These are phyloP conservation scores for Percopsis transmontana DNA, from an alignment of 2,113 vertebrate genomes.

Conservation along the genomic window DNA sequence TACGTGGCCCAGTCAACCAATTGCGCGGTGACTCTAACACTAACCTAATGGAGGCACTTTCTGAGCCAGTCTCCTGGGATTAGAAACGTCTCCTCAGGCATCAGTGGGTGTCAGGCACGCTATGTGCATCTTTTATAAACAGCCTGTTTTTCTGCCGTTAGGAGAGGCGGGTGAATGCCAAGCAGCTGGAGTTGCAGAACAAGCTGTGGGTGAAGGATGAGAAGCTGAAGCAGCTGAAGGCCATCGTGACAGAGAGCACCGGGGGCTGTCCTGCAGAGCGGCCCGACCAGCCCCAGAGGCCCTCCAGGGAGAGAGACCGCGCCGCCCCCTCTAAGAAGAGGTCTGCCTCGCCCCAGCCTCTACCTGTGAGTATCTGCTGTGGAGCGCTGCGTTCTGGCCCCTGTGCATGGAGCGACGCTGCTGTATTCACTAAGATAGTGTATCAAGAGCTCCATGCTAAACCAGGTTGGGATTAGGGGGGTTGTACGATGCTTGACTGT, in stretches of 20 bases:
- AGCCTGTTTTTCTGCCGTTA: conserved; percentile 38
- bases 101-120: too few species aligned
- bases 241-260: conserved; percentile 90
- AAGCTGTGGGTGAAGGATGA: conserved; percentile 99
- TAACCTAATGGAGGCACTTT: too few species aligned
- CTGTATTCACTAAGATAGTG: not conserved
- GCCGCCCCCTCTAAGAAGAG: conserved; percentile 68
- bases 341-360: conserved; percentile 81
- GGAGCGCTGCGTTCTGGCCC: too few species aligned
- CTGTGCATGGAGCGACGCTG: not conserved
- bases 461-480: not conserved
- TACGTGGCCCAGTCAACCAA: too few species aligned
- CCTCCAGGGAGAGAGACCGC: conserved; percentile 84
- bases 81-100: too few species aligned
- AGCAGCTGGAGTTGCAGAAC: conserved; percentile 98
- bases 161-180: conserved; percentile 93
- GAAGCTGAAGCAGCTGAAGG: conserved; percentile 97
- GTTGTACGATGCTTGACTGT: conserved; percentile 4
- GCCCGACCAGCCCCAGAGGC: conserved; percentile 78
- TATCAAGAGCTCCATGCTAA: not conserved
- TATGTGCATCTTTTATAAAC: too few species aligned
- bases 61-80: too few species aligned
- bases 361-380: conserved; percentile 77
- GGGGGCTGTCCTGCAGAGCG: conserved; percentile 37
- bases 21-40: too few species aligned